Evolutionary conservation across 2,888 invertebrate species (phyloP).

Genomic region (Clepsis dumicolana): DNA sequence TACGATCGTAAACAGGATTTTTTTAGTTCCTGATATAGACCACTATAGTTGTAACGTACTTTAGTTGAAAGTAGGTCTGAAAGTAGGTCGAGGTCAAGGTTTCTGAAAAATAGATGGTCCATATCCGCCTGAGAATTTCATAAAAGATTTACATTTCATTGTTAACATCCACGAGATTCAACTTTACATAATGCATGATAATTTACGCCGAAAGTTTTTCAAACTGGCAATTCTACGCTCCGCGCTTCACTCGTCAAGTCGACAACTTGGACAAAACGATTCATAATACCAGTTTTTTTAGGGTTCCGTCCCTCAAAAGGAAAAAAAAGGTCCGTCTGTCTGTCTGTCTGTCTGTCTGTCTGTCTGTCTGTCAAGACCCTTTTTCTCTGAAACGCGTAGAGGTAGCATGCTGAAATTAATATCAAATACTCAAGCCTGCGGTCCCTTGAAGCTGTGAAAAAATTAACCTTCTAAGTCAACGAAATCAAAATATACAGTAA

Average conservation of each 20-base stretch:
- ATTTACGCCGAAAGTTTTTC: slow-evolving; percentile 64
- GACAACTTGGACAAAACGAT: slow-evolving; percentile 38
- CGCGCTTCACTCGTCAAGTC: slow-evolving; percentile 31
- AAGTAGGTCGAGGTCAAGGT: background rate
- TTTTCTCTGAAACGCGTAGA: too few relatives aligned
- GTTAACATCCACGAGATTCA: slow-evolving; percentile 54
- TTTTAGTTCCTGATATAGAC: background rate
- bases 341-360: too few relatives aligned
- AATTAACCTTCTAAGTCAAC: too few relatives aligned
- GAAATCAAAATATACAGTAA: too few relatives aligned
- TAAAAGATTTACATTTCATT: slow-evolving; percentile 53
- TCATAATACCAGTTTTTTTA: slow-evolving; percentile 7
- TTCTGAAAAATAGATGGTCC: background rate
- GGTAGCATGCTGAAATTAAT: too few relatives aligned
- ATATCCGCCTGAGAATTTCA: background rate
- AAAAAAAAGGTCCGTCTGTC: too few relatives aligned
- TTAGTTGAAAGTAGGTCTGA: background rate
- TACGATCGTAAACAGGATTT: background rate
- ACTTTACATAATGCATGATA: slow-evolving; percentile 64
- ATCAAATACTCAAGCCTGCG: too few relatives aligned
- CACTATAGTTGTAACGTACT: too few relatives aligned
- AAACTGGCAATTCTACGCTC: slow-evolving; percentile 47
- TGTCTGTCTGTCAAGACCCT: too few relatives aligned
- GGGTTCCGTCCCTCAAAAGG: too few relatives aligned
- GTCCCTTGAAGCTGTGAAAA: too few relatives aligned